Percentiles rank a stretch among this genome's conserved stretches.
phyloP scores from a whole-genome alignment of 2,888 invertebrate genomes.

The Metacarcinus magister region DNA sequence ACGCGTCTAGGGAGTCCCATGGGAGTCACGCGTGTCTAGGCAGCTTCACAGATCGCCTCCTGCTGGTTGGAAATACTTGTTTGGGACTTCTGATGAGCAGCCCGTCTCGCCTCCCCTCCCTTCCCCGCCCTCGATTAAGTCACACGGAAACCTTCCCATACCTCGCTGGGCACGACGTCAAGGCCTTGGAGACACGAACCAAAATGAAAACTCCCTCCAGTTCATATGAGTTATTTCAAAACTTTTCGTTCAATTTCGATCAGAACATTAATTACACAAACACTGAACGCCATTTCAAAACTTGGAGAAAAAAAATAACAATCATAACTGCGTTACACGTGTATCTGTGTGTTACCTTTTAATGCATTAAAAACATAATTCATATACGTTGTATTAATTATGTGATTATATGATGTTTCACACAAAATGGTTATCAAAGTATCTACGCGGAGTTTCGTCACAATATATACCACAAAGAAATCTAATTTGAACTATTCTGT shows the following conservation, averaged over 20 bases:
- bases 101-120: neutral
- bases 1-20: neutral
- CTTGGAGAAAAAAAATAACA: neutral
- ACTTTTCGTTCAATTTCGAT: slow-evolving; percentile 7
- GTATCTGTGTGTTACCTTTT: neutral
- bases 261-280: slow-evolving; percentile 13
- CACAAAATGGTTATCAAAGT: neutral
- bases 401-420: neutral
- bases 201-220: neutral
- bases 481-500: neutral
- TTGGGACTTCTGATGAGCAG: neutral
- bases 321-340: neutral
- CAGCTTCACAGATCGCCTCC: neutral
- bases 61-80: neutral
- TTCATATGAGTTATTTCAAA: neutral
- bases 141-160: neutral
- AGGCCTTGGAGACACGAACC: neutral
- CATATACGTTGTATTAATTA: neutral
- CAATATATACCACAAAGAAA: neutral
- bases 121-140: neutral
- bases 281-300: neutral
- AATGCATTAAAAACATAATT: neutral
- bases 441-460: neutral
- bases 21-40: neutral
- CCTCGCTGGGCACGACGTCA: neutral